A percentile compares a stretch with the other conserved stretches of the same genome.
Conservation (phyloP, 2,113 vertebrate species). For the Otolemur garnettii region DNA sequence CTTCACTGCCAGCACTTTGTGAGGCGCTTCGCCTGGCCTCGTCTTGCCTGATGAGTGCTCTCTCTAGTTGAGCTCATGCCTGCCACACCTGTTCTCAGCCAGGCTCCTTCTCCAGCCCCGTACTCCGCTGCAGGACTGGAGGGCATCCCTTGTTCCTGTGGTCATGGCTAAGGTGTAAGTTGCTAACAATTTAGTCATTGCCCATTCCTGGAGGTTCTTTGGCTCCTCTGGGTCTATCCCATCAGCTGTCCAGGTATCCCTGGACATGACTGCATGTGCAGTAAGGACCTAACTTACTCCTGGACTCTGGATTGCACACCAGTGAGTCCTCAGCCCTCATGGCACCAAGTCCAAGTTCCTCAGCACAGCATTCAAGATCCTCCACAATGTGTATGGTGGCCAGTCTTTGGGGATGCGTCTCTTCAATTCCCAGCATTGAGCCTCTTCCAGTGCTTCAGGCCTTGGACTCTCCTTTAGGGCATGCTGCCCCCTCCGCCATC, state of each 20-base stretch:
- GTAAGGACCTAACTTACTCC: background rate
- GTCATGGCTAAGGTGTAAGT: background rate
- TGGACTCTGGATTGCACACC: background rate
- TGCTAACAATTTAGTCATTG: background rate
- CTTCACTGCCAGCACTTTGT: background rate
- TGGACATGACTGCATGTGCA: background rate
- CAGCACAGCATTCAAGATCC: background rate
- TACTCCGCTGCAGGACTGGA: background rate
- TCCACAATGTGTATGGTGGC: no score
- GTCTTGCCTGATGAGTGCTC: background rate
- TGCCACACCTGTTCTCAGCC: background rate
- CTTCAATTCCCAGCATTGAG: background rate
- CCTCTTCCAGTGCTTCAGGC: background rate
- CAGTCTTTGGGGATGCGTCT: accelerated
- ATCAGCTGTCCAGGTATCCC: background rate
- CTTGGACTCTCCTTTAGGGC: background rate
- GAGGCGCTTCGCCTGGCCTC: background rate
- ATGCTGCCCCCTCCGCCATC: background rate
- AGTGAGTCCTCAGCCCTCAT: background rate
- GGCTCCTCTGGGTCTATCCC: background rate
- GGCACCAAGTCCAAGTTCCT: background rate
- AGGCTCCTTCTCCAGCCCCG: background rate
- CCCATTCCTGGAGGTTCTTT: background rate
- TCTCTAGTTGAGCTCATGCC: background rate
- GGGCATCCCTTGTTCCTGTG: background rate